Conservation (phyloP, 2,113 vertebrate genomes). For the Montifringilla adamsi region DNA sequence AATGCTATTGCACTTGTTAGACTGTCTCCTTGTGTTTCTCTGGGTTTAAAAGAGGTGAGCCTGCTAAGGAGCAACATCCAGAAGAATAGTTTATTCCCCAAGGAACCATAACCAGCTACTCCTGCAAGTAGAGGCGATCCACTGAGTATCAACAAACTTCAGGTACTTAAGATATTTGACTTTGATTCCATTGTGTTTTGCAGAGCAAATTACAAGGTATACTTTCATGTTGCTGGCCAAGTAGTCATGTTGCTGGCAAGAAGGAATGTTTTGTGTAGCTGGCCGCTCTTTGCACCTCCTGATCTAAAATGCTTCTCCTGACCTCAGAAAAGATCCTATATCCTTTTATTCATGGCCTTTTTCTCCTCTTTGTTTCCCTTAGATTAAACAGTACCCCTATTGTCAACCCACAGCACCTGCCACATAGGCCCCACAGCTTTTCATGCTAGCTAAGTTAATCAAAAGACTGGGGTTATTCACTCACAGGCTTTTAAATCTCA, state of each 20-base stretch:
- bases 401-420: slow-evolving; percentile 57
- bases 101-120: not conserved
- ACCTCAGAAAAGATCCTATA: slow-evolving; percentile 31
- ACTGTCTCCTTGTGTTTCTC: not conserved
- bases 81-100: not conserved
- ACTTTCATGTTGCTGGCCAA: not conserved
- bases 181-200: slow-evolving; percentile 7
- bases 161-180: slow-evolving; percentile 11
- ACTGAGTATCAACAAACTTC: not conserved
- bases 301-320: slow-evolving; percentile 40
- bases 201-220: not conserved
- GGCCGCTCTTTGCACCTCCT: slow-evolving; percentile 11
- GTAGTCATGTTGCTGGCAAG: not conserved
- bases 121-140: not conserved
- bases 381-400: slow-evolving; percentile 58
- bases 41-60: not conserved
- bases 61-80: not conserved
- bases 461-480: slow-evolving; percentile 30
- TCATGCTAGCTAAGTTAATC: slow-evolving; percentile 41
- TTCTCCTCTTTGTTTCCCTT: slow-evolving; percentile 42
- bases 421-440: slow-evolving; percentile 43
- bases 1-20: slow-evolving; percentile 4
- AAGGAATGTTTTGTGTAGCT: slow-evolving; percentile 38
- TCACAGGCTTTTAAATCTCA: slow-evolving; percentile 16
- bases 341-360: slow-evolving; percentile 23